Evolutionary conservation across 2,113 vertebrate genomes (phyloP), one percentile per base, ranked within the genome.

Genomic region (Eupsittula cactorum): DNA sequence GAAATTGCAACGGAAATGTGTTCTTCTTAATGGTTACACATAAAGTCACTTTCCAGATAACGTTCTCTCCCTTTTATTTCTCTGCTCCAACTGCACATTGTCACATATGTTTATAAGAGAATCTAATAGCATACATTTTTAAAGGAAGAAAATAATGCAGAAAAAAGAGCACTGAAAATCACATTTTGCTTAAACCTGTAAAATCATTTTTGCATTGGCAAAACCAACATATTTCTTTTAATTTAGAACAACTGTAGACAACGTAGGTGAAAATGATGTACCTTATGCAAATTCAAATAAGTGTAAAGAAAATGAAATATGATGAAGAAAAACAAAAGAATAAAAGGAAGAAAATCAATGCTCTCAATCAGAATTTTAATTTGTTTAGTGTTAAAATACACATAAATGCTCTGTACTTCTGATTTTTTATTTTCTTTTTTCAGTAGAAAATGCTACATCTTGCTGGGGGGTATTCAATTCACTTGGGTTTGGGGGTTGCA

Each of bases 1-100:
- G 11, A 90, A 78, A 88, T 60, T 86, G 35, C 46, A 84, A 33
- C 50, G 31, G 39, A 88, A 93, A 91, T 52, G 14, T 63, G 33
- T 63, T 78, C 62, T 91, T 84, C 60, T 33, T 92, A 95, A 91
- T 79, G n/a, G 27, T 62, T 92, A 84, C 42, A 93, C 75, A 77
- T 87, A 93, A 94, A 89, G 17, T 20, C 31, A 60, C 33, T 92
- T 96, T 82, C 37, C 44, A 92, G 53, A 81, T 85, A 83, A 46
- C 3, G 1, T 94, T 19, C 3, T 90, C 33, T 80, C 31, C 7
- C 24, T 92, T 87, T 90, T 65, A 50, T 74, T 63, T 77, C 50
- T 65, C 15, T 89, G 13, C 14, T 92, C 28, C 82, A 44, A 49
- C 47, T 75, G 33, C 39, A 55, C 29, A 60, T 83, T 71, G 60